Evolutionary conservation across 2,113 vertebrate species (phyloP), one percentile per base, ranked within the genome.

Genomic region (Uria aalge): DNA sequence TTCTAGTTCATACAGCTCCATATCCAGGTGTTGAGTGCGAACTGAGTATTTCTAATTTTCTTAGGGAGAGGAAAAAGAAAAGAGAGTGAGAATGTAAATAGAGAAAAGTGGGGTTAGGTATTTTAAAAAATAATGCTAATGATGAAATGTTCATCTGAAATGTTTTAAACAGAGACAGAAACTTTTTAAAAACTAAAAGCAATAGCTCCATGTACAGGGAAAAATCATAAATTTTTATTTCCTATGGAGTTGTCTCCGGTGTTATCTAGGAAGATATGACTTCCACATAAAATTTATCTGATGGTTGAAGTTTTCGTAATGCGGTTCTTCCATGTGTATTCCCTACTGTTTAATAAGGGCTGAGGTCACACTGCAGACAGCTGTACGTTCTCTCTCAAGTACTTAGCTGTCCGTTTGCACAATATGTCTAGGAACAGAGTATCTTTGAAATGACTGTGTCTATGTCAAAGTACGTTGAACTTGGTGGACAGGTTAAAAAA

Each of bases 401-500:
- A 75, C 52, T 59, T 41, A 69, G 15, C 63, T 74, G 41, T 72
- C 68, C 94, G 73, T 75, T 95, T 91, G 84, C 80, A 92, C 69
- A 87, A 36, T 56, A 79, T 45, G 56, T 56, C 47, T 75, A 40
- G 27, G 40, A 94, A 68, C 15, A 81, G 40, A 72, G 27, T 32
- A 71, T 40, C 60, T 92, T 82, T 85, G 60, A 92, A 94, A 91
- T 1, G 8, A 55, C 50, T 36, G 8, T 27, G 17, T 83, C 50
- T 78, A 7, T 68, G 60, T 87, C 60, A 90, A 91, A 59, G 56
- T 85, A 81, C 8, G 3, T 48, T 91, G 80, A 90, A 90, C n/a
- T 82, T 68, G 21, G 69, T 78, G 57, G 52, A 82, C 36, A 81
- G 43, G n/a, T 94, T 92, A 81, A 95, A 96, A 94, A 89, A 86